These are phyloP conservation scores for Synergus laeviventris DNA, from an alignment of 2,888 invertebrate species.

Conservation along the genomic window DNA sequence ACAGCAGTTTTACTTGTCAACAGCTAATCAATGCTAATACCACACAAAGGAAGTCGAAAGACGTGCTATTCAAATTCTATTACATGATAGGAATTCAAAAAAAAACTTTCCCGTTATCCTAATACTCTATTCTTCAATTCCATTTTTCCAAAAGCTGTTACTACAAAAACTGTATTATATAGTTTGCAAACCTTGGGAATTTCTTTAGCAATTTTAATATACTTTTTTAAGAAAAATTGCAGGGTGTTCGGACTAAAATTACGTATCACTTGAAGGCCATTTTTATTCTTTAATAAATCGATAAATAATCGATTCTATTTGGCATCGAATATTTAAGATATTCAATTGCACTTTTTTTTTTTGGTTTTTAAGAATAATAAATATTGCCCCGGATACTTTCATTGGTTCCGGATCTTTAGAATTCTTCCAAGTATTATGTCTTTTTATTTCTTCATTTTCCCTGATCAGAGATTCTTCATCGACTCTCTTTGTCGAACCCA, in stretches of 20 bases:
- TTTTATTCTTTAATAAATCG: too few relatives aligned
- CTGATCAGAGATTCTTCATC: constrained; percentile 2
- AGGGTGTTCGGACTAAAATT: too few relatives aligned
- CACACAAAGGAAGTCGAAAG: constrained; percentile 30
- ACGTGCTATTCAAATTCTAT: constrained; percentile 21
- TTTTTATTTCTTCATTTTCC: constrained; percentile 18
- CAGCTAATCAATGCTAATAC: constrained; percentile 48
- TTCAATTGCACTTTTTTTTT: not conserved
- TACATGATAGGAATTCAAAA: constrained; percentile 34
- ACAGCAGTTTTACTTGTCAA: constrained; percentile 50
- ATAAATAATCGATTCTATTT: too few relatives aligned
- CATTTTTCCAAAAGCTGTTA: not conserved
- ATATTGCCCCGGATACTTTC: constrained; percentile 12
- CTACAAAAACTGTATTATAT: not conserved
- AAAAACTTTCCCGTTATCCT: constrained; percentile 28
- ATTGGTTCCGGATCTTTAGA: not conserved
- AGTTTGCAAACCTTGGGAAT: too few relatives aligned
- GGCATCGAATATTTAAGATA: too few relatives aligned
- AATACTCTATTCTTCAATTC: not conserved
- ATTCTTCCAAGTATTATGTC: not conserved
- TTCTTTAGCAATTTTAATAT: too few relatives aligned
- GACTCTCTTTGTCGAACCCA: constrained; percentile 7
- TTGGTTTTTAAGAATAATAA: not conserved
- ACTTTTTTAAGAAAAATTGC: too few relatives aligned
- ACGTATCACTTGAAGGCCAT: too few relatives aligned